A percentile compares a stretch with the other conserved stretches of the same genome.
Conservation (phyloP, 2,113 vertebrate genomes). For the Ptilonorhynchus violaceus region DNA sequence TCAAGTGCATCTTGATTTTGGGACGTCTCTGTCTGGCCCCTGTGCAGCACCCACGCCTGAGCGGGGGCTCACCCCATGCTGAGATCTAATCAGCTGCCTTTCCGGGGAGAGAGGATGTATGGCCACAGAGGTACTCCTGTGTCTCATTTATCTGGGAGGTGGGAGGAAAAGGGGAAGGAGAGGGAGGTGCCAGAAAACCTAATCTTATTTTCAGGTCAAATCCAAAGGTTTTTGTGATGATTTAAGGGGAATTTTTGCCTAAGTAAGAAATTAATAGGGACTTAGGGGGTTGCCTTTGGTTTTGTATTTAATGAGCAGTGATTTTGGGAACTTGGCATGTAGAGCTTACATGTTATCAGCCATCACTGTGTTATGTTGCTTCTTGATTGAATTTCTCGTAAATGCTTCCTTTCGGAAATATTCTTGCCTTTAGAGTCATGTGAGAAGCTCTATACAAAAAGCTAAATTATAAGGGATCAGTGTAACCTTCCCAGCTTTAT, state of each 20-base stretch:
- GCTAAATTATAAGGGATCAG: background rate
- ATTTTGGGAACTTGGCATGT: background rate
- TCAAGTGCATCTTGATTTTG: background rate
- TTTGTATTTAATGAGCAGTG: background rate
- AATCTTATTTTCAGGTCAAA: background rate
- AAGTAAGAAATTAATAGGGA: background rate
- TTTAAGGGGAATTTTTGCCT: background rate
- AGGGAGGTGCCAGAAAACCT: background rate
- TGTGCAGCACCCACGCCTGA: background rate
- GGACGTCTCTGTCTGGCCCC: background rate
- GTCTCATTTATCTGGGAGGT: background rate
- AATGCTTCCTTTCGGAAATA: background rate
- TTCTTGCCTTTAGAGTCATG: background rate
- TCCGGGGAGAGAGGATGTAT: background rate
- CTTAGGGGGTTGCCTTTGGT: background rate
- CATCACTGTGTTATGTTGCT: background rate
- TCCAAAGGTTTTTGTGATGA: background rate
- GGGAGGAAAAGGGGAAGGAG: background rate
- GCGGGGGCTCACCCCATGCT: rapidly evolving
- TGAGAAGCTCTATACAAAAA: background rate
- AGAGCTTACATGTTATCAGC: background rate
- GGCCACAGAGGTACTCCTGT: background rate
- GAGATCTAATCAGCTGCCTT: background rate
- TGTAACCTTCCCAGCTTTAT: background rate
- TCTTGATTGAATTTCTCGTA: background rate